A percentile compares a stretch with the other conserved stretches of the same genome.
Conservation (phyloP, 2,888 invertebrate genomes). For the Augochlorella aurata region DNA sequence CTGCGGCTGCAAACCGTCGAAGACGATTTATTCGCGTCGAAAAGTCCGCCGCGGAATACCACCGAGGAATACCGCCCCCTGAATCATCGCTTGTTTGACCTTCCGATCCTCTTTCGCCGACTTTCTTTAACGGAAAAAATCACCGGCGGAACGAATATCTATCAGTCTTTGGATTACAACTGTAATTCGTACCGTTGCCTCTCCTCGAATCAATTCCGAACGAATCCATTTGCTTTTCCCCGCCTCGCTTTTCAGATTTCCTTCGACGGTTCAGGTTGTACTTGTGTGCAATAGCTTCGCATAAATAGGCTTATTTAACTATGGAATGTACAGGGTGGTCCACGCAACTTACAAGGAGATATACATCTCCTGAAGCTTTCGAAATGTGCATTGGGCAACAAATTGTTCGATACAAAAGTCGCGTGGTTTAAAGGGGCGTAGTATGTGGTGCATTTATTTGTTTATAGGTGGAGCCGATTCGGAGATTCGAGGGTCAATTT, state of each 20-base stretch:
- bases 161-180: constrained; percentile 45
- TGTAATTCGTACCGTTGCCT: constrained; percentile 29
- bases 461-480: no score
- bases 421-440: no score
- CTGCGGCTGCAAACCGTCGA: constrained; percentile 27
- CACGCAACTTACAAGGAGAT: no score
- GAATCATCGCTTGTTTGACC: constrained; percentile 50
- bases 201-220: neutral
- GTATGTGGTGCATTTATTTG: no score
- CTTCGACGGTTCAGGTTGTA: no score
- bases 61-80: neutral
- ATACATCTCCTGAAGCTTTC: no score
- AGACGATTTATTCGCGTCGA: constrained; percentile 52
- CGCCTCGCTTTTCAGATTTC: neutral
- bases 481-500: no score
- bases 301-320: no score
- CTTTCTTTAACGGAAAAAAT: constrained; percentile 28
- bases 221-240: neutral
- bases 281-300: no score
- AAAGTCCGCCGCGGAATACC: constrained; percentile 21
- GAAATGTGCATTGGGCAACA: no score
- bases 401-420: no score
- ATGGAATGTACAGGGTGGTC: no score
- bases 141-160: constrained; percentile 38
- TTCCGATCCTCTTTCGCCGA: constrained; percentile 33